phyloP scores from a whole-genome alignment of 2,888 invertebrate genomes.

The Synanthedon tipuliformis region DNA sequence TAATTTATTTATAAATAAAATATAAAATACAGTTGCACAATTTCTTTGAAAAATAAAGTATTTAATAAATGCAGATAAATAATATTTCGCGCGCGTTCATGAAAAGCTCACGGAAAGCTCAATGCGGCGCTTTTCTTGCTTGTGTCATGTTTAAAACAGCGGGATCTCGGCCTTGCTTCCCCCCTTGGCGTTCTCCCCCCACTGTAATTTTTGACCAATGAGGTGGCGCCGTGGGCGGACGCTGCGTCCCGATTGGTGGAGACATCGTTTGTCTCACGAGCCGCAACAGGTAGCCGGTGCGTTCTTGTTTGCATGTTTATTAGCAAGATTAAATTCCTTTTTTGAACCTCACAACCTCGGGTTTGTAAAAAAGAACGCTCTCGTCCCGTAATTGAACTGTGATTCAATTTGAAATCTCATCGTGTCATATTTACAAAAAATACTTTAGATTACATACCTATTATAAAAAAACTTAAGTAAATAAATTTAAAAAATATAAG shows the following conservation, averaged over 20 bases:
- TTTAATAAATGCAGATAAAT: neutral
- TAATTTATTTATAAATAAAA: neutral
- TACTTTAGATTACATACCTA: too few species aligned
- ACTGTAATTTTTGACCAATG: constrained; percentile 39
- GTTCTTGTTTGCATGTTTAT: constrained; percentile 68
- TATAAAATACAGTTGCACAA: neutral
- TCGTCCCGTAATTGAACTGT: constrained; percentile 32
- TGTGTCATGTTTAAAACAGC: constrained; percentile 52
- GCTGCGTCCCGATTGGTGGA: constrained; percentile 53
- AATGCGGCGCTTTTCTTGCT: constrained; percentile 65
- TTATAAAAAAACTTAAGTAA: too few species aligned
- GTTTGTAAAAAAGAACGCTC: constrained; percentile 33
- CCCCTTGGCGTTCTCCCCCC: constrained; percentile 33
- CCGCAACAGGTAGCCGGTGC: constrained; percentile 68
- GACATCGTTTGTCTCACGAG: constrained; percentile 50
- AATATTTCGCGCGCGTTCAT: constrained; percentile 38
- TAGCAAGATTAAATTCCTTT: constrained; percentile 66
- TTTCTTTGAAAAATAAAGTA: constrained; percentile 4
- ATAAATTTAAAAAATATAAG: too few species aligned
- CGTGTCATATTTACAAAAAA: too few species aligned
- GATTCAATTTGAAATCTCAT: constrained; percentile 32
- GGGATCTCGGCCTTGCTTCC: constrained; percentile 32
- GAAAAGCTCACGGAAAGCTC: constrained; percentile 64
- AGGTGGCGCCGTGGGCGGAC: constrained; percentile 53
- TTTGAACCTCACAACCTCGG: constrained; percentile 47